Conservation (phyloP, 2,113 vertebrate genomes). For the Cebidichthys violaceus region DNA sequence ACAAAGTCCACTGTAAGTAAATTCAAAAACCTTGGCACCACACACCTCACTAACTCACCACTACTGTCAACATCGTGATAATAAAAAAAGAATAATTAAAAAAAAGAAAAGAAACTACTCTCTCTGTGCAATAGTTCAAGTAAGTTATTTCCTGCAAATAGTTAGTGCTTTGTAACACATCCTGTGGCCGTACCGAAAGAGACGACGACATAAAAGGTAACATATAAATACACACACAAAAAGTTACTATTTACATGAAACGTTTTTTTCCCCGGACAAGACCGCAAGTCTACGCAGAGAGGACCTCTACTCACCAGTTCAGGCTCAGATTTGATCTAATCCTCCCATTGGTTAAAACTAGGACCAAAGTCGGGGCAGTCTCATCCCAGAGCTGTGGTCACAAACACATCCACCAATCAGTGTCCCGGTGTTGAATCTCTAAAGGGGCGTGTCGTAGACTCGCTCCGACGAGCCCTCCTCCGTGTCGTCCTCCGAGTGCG, state of each 20-base stretch:
- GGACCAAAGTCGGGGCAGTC: conserved; percentile 62
- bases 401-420: conserved; percentile 59
- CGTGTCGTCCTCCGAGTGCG: conserved; percentile 88
- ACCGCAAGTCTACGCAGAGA: conserved; percentile 58
- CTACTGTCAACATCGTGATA: conserved; percentile 39
- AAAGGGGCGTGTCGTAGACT: conserved; percentile 93
- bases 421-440: conserved; percentile 70
- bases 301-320: conserved; percentile 76
- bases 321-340: conserved; percentile 73
- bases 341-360: conserved; percentile 66
- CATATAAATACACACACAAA: conserved; percentile 71
- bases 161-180: conserved; percentile 74
- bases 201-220: conserved; percentile 66
- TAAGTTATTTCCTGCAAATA: conserved; percentile 79
- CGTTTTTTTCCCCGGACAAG: conserved; percentile 44
- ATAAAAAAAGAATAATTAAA: conserved; percentile 51
- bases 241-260: conserved; percentile 70
- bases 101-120: conserved; percentile 70
- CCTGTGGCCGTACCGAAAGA: conserved; percentile 72
- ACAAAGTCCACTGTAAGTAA: conserved; percentile 46
- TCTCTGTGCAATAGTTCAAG: conserved; percentile 82
- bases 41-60: conserved; percentile 54
- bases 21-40: conserved; percentile 62
- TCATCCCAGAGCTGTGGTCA: conserved; percentile 56
- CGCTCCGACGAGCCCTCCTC: conserved; percentile 88